Conservation (phyloP, 2,797 vertebrate species). For the Lepus townsendii region DNA sequence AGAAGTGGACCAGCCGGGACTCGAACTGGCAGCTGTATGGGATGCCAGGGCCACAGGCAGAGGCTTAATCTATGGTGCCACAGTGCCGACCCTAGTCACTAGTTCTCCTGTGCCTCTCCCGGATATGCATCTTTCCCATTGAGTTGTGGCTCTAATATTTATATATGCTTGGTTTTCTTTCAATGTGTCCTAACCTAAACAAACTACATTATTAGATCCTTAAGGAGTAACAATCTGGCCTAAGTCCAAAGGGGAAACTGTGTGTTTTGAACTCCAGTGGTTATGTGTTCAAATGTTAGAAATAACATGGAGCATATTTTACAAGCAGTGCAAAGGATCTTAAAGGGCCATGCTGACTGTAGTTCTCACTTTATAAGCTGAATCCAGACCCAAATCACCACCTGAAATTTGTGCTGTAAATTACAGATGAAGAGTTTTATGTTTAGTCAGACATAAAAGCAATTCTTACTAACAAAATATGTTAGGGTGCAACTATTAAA, state of each 20-base stretch:
- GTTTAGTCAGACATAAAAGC: conserved; percentile 10
- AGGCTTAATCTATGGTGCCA: too few relatives aligned
- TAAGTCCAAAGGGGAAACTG: background rate
- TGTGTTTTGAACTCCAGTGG: background rate
- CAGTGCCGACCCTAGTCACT: too few relatives aligned
- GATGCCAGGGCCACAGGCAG: too few relatives aligned
- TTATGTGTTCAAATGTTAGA: background rate
- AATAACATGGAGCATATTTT: background rate
- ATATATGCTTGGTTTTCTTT: background rate
- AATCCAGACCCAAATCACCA: background rate
- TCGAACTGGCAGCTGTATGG: too few relatives aligned
- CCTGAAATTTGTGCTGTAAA: background rate
- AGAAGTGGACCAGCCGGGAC: too few relatives aligned
- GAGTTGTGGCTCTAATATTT: background rate
- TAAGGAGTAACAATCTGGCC: background rate
- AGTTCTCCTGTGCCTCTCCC: background rate
- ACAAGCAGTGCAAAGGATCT: background rate
- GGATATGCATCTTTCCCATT: background rate
- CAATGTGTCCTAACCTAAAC: background rate
- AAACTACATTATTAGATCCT: background rate
- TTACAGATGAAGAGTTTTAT: background rate
- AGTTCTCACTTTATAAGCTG: background rate
- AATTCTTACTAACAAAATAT: conserved; percentile 22
- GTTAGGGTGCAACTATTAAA: background rate
- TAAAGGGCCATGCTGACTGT: background rate